These are phyloP conservation scores for Morinoia aosen DNA, from an alignment of 2,888 invertebrate species.

Conservation along the genomic window DNA sequence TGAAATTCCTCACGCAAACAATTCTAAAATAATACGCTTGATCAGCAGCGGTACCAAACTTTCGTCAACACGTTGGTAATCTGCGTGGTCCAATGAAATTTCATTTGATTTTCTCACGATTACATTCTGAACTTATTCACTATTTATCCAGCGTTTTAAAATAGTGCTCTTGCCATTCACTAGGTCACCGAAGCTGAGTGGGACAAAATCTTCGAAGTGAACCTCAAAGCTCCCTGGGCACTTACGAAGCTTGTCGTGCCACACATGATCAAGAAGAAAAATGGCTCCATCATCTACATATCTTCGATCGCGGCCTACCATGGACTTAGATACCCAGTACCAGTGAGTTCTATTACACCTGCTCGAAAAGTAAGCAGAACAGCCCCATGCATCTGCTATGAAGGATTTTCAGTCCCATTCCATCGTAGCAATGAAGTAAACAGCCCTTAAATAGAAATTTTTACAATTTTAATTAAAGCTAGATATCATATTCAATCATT, in stretches of 20 bases:
- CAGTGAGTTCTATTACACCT: conserved; percentile 74
- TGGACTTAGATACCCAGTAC: conserved; percentile 74
- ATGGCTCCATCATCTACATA: conserved; percentile 85
- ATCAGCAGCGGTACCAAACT: background rate
- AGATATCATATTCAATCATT: background rate
- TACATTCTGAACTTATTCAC: background rate
- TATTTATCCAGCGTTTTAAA: background rate
- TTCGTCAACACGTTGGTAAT: background rate
- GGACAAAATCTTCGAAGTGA: conserved; percentile 97
- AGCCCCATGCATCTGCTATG: too few relatives aligned
- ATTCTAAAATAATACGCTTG: background rate
- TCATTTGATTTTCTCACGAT: background rate
- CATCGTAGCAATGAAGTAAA: too few relatives aligned
- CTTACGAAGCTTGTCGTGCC: conserved; percentile 91
- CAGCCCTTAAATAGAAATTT: background rate
- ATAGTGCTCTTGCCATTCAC: background rate
- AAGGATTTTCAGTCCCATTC: too few relatives aligned
- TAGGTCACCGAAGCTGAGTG: conserved; percentile 79
- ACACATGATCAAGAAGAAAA: conserved; percentile 80
- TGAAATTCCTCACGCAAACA: background rate
- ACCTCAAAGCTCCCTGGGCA: conserved; percentile 90
- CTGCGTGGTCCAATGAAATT: background rate
- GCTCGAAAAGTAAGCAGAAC: too few relatives aligned
- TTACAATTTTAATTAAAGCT: background rate
- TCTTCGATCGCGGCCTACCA: conserved; percentile 90